Evolutionary conservation across 2,113 vertebrate species (phyloP).

Genomic region (Arothron firmamentum): DNA sequence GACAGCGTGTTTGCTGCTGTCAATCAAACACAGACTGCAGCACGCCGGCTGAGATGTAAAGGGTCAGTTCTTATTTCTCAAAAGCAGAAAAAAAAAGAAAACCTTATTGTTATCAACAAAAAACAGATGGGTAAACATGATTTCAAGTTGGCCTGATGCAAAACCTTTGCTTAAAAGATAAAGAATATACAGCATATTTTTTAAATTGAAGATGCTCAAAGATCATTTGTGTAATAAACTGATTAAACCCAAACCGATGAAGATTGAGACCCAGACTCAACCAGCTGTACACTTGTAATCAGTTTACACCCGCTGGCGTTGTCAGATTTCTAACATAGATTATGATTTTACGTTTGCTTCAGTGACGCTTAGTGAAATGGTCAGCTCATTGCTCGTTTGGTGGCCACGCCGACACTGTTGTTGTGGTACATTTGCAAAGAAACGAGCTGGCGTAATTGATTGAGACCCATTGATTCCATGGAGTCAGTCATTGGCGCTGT

Average conservation of each 20-base stretch:
- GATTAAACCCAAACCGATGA: no score
- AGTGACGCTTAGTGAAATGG: constrained; percentile 34
- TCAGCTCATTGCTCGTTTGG: constrained; percentile 17
- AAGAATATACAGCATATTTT: no score
- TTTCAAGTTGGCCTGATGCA: no score
- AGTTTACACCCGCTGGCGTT: not conserved
- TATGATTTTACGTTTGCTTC: constrained; percentile 12
- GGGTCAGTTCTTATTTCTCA: no score
- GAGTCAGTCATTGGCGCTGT: constrained; percentile 38
- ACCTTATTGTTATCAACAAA: no score
- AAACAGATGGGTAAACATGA: no score
- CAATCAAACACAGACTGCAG: constrained; percentile 12
- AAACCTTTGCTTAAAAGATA: no score
- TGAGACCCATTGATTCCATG: constrained; percentile 46
- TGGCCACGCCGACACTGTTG: constrained; percentile 18
- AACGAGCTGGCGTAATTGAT: constrained; percentile 48
- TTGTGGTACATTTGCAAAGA: constrained; percentile 29
- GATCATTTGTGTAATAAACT: no score
- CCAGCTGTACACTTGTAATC: no score
- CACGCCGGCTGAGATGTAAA: not conserved
- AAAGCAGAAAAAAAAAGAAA: no score
- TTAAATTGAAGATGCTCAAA: no score
- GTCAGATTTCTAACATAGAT: constrained; percentile 15
- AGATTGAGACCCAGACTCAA: no score
- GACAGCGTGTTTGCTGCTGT: constrained; percentile 2